A percentile compares a stretch with the other conserved stretches of the same genome.
Conservation (phyloP, 2,113 vertebrate species). For the Copsychus sechellarum region DNA sequence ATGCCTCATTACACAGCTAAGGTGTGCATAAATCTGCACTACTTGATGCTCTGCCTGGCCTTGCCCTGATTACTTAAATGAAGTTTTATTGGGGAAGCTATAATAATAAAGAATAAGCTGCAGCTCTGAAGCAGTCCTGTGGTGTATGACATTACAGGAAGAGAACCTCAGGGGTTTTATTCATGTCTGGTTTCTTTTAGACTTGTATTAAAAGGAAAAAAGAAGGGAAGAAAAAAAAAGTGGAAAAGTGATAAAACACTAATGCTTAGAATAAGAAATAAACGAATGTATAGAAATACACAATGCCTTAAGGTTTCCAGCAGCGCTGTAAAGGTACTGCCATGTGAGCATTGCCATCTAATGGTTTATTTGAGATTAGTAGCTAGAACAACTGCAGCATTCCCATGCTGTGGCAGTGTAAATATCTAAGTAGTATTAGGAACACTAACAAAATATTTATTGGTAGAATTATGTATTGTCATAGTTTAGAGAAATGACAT, state of each 20-base stretch:
- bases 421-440: neutral
- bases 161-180: neutral
- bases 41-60: neutral
- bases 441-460: neutral
- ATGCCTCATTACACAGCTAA: neutral
- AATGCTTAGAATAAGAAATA: constrained; percentile 20
- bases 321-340: neutral
- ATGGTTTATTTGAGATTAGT: neutral
- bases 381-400: neutral
- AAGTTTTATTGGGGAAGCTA: neutral
- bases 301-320: neutral
- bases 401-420: neutral
- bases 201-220: neutral
- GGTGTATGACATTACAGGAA: neutral
- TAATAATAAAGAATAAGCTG: neutral
- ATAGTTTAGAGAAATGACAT: neutral
- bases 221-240: neutral
- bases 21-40: neutral
- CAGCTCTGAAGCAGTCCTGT: neutral
- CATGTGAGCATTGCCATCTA: constrained; percentile 70
- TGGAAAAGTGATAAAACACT: neutral
- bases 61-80: constrained; percentile 6
- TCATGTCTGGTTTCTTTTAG: neutral
- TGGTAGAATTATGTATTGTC: neutral
- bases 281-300: neutral